Conservation (phyloP, 2,888 invertebrate genomes). For the Cryptosula pallasiana region DNA sequence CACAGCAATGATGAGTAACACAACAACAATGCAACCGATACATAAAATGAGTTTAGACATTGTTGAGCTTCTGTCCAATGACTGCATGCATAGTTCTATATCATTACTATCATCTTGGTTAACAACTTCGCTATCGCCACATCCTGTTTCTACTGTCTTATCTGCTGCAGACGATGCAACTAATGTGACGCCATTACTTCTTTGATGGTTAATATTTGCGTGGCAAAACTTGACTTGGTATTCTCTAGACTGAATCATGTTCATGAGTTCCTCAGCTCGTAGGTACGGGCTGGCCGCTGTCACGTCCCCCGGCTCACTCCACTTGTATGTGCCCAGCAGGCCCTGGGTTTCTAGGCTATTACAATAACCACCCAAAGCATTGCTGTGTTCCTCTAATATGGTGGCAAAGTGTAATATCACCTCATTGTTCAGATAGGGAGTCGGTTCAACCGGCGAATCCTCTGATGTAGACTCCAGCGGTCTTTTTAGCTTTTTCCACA, state of each 20-base stretch:
- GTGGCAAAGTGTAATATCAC: not conserved
- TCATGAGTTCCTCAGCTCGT: constrained; percentile 18
- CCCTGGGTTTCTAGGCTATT: constrained; percentile 2
- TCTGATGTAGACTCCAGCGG: not conserved
- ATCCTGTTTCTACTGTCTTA: not conserved
- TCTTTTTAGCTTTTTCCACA: not conserved
- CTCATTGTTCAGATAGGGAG: not conserved
- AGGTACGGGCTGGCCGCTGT: not conserved
- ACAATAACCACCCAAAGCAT: not conserved
- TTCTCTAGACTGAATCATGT: constrained; percentile 6
- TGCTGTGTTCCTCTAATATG: not conserved
- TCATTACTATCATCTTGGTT: not conserved
- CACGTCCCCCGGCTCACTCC: constrained; percentile 5
- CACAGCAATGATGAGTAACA: constrained; percentile 13
- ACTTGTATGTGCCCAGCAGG: not conserved
- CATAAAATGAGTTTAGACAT: not conserved
- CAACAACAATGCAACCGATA: not conserved
- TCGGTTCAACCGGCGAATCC: not conserved
- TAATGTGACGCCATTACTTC: not conserved
- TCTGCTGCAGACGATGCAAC: not conserved
- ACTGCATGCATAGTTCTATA: not conserved
- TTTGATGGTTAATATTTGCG: constrained; percentile 9
- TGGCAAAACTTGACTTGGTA: constrained; percentile 23
- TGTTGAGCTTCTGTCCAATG: not conserved
- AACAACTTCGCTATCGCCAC: not conserved